These are phyloP conservation scores for Stenchaetothrips biformis DNA, from an alignment of 2,888 invertebrate genomes.

Conservation along the genomic window DNA sequence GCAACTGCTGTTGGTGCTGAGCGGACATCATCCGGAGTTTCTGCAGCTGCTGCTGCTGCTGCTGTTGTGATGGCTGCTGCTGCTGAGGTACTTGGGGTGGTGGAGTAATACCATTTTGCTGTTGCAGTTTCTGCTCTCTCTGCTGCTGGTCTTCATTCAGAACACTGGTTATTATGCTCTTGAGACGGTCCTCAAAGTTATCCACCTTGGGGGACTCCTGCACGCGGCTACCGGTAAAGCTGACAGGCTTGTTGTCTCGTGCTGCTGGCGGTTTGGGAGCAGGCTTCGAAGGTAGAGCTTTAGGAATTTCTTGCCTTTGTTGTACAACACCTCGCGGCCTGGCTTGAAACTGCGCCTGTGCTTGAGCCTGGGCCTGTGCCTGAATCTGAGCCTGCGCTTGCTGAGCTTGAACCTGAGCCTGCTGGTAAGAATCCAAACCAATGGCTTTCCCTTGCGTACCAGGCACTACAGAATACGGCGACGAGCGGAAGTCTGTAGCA, in stretches of 20 bases:
- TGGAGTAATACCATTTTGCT: constrained; percentile 31
- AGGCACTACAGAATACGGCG: neutral
- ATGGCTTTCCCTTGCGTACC: neutral
- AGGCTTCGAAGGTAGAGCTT: neutral
- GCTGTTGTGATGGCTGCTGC: constrained; percentile 45
- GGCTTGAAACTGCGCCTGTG: constrained; percentile 45
- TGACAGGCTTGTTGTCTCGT: constrained; percentile 29
- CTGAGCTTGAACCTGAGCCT: neutral
- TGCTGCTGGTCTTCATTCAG: constrained; percentile 76
- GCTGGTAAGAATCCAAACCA: constrained; percentile 6
- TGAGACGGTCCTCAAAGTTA: constrained; percentile 84
- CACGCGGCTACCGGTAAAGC: constrained; percentile 52
- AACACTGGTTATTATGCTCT: constrained; percentile 80
- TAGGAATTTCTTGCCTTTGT: neutral
- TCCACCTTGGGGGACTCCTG: constrained; percentile 80
- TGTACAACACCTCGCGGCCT: neutral
- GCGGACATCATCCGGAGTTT: constrained; percentile 35
- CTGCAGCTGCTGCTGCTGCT: constrained; percentile 35
- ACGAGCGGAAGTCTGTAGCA: neutral
- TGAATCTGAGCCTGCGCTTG: neutral
- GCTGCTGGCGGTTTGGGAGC: neutral
- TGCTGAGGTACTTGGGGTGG: constrained; percentile 39
- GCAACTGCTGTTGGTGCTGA: constrained; percentile 39
- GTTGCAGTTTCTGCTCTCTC: constrained; percentile 46
- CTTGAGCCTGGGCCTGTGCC: constrained; percentile 38